phyloP scores from a whole-genome alignment of 2,797 vertebrate species.

The Gymnopithys bicolor region DNA sequence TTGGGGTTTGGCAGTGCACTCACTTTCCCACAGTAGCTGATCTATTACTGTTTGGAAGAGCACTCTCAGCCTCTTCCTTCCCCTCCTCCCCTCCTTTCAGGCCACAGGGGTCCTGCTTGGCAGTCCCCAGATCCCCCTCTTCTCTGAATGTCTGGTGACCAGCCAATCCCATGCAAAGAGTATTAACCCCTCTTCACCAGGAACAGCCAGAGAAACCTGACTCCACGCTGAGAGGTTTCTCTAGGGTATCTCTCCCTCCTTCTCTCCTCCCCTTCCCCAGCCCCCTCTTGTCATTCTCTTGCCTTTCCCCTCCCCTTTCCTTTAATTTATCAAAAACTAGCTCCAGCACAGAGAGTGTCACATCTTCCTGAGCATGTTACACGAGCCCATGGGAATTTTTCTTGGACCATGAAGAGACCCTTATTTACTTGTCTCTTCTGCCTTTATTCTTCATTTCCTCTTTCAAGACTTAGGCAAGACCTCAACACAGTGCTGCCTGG shows the following conservation, averaged over 20 bases:
- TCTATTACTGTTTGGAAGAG: slow-evolving; percentile 63
- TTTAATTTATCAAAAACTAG: slow-evolving; percentile 19
- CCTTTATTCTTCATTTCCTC: slow-evolving; percentile 72
- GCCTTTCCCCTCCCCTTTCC: background rate
- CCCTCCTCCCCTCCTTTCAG: slow-evolving; percentile 51
- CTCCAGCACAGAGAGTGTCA: background rate
- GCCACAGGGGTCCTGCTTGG: slow-evolving; percentile 68
- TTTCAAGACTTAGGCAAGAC: slow-evolving; percentile 55
- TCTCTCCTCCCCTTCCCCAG: background rate
- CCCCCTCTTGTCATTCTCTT: background rate
- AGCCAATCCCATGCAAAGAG: slow-evolving; percentile 61
- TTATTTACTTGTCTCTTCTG: slow-evolving; percentile 69
- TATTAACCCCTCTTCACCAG: slow-evolving; percentile 28
- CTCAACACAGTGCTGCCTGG: slow-evolving; percentile 15
- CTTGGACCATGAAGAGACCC: slow-evolving; percentile 58
- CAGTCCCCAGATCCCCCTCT: slow-evolving; percentile 52
- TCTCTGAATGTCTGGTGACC: slow-evolving; percentile 51
- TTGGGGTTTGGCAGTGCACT: slow-evolving; percentile 64
- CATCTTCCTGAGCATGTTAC: background rate
- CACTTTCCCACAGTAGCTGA: slow-evolving; percentile 73
- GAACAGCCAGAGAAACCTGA: slow-evolving; percentile 46
- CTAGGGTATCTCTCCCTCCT: background rate
- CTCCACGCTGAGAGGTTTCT: slow-evolving; percentile 34
- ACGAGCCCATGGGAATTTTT: slow-evolving; percentile 40
- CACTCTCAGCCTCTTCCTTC: slow-evolving; percentile 15